A percentile compares a stretch with the other conserved stretches of the same genome.
Conservation (phyloP, 2,888 invertebrate species). For the Notodonta ziczac region DNA sequence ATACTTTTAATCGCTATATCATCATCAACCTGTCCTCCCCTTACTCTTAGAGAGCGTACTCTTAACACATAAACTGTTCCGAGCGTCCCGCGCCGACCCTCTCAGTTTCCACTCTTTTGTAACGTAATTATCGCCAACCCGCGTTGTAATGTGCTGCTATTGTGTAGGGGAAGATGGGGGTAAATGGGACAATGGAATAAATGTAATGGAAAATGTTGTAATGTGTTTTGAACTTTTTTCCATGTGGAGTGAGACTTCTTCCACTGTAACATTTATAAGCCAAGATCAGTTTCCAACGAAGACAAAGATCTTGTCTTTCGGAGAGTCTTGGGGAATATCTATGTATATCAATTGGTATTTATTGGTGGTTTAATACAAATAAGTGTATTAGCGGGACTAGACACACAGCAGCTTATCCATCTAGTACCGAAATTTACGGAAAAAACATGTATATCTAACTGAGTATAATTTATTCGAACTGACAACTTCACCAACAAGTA, state of each 20-base stretch:
- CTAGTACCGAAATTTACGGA: too few relatives aligned
- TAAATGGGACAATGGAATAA: not conserved
- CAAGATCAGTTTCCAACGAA: too few relatives aligned
- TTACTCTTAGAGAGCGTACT: slow-evolving; percentile 16
- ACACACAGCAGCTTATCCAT: too few relatives aligned
- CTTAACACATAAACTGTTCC: slow-evolving; percentile 42
- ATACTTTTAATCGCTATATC: slow-evolving; percentile 6
- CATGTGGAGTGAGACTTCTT: not conserved
- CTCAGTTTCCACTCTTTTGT: slow-evolving; percentile 18
- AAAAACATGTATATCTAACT: too few relatives aligned
- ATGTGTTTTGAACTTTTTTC: not conserved
- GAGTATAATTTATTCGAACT: too few relatives aligned
- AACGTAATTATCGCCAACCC: slow-evolving; percentile 15
- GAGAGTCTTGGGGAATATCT: too few relatives aligned
- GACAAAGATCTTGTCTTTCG: too few relatives aligned
- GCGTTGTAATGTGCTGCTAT: not conserved
- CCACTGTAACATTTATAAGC: too few relatives aligned
- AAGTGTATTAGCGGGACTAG: too few relatives aligned
- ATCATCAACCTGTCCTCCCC: not conserved
- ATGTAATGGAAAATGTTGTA: slow-evolving; percentile 1
- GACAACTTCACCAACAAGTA: too few relatives aligned
- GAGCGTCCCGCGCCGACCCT: slow-evolving; percentile 20
- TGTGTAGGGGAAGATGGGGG: not conserved
- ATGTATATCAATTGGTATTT: too few relatives aligned
- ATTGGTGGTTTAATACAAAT: too few relatives aligned